Evolutionary conservation across 2,113 vertebrate species (phyloP).

Genomic region (Aldabrachelys gigantea): DNA sequence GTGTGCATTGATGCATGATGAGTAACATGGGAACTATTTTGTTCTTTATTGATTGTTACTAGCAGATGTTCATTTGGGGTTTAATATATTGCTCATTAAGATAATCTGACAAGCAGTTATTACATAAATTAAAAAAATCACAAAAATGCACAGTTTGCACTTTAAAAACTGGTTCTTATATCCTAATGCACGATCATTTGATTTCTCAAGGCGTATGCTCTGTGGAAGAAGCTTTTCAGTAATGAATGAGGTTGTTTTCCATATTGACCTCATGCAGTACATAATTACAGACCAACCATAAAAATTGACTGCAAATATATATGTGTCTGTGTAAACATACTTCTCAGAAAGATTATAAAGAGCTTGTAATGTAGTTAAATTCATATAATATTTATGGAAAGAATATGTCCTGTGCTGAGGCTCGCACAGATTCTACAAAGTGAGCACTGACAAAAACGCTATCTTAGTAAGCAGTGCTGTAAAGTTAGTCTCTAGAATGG

Average conservation of each 20-base stretch:
- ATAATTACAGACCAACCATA: slow-evolving; percentile 57
- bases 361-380: not conserved
- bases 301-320: not conserved
- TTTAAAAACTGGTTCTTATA: slow-evolving; percentile 38
- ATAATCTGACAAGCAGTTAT: not conserved
- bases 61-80: not conserved
- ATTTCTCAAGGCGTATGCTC: slow-evolving; percentile 27
- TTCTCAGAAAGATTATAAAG: not conserved
- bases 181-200: not conserved
- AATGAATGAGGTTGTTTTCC: slow-evolving; percentile 54
- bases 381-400: slow-evolving; percentile 51
- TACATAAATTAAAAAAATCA: slow-evolving; percentile 8
- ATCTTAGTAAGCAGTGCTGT: slow-evolving; percentile 7
- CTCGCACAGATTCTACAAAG: not conserved
- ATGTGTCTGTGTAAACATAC: no score
- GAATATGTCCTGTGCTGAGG: not conserved
- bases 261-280: slow-evolving; percentile 44
- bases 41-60: not conserved
- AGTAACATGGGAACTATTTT: not conserved
- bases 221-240: slow-evolving; percentile 41
- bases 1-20: not conserved
- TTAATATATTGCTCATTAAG: slow-evolving; percentile 25
- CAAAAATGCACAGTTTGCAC: not conserved
- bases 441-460: not conserved
- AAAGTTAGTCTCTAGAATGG: not conserved